Evolutionary conservation across 2,888 invertebrate species (phyloP), one percentile per base, ranked within the genome.

Genomic region (Drosophila flavopinicola): DNA sequence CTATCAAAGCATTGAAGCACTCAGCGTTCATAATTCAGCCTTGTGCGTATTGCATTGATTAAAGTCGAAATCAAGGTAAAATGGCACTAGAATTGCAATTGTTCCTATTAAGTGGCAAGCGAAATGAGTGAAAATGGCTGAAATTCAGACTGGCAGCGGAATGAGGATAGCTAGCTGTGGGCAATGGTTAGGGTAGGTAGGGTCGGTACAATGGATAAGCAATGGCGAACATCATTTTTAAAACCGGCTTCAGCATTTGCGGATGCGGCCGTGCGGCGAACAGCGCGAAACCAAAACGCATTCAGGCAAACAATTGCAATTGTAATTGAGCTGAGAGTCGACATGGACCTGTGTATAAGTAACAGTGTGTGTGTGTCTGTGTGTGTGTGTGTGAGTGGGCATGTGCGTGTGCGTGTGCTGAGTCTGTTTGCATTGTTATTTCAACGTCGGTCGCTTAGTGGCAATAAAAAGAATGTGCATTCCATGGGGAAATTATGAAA

Each of bases 391-490:
- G 39, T 49, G 37, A 32, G 17, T 45, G 47, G 30, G 38, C 27
- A 20, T 20, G 52, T 52, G 41, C 17, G 47, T 59, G 51, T 64
- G 52, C 38, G 68, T 49, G 38, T 25, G 41, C 45, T 29, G 47
- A 54, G 76, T 75, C 64, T 79, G 79, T 84, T 84, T 79, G 78
- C 85, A 85, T 79, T 79, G 85, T 79, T 79, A 82, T 79, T 80
- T 74, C 75, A 71, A 77, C 78, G 78, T 71, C 52, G 84, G 88
- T 72, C 86, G 85, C 88, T 85, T 87, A 87, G 84, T 80, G 86
- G 88, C 86, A 85, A 85, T 87, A 85, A 85, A 87, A 85, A 74
- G 88, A 85, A 85, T 83, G 85, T 72, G 84, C 86, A 87, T 85
- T 79, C 85, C 85, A 74, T 67, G 51, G 85, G 85, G 85, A 85